Conservation (phyloP, 2,113 vertebrate genomes). For the Desmodus rotundus region DNA sequence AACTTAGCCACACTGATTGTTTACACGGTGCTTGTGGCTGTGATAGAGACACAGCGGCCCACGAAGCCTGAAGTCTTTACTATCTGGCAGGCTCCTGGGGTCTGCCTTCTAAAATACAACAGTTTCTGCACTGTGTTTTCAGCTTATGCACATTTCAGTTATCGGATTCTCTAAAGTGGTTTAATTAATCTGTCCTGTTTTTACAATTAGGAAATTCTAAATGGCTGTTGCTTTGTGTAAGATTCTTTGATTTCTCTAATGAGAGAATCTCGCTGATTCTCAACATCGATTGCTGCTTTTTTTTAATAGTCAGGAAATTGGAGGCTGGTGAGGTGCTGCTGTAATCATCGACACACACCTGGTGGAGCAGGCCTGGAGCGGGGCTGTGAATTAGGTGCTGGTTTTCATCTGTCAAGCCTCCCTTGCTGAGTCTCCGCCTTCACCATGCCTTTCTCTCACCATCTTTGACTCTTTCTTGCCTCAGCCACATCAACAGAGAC, state of each 20-base stretch:
- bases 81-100: background rate
- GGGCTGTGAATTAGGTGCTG: background rate
- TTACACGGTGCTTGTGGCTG: background rate
- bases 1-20: background rate
- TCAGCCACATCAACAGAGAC: background rate
- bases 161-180: conserved; percentile 25
- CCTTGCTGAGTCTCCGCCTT: background rate
- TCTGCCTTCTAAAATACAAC: background rate
- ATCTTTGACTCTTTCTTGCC: background rate
- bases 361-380: background rate
- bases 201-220: background rate
- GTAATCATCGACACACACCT: background rate
- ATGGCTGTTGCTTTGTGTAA: background rate
- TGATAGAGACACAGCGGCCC: background rate
- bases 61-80: background rate
- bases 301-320: background rate
- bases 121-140: background rate
- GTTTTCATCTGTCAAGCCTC: background rate
- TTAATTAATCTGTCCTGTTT: background rate
- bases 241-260: conserved; percentile 44
- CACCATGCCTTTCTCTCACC: background rate
- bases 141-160: background rate
- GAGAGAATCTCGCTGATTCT: background rate
- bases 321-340: background rate
- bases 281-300: background rate